Evolutionary conservation across 2,888 invertebrate genomes (phyloP), one percentile per base, ranked within the genome.

Genomic region (Julus scanicus): DNA sequence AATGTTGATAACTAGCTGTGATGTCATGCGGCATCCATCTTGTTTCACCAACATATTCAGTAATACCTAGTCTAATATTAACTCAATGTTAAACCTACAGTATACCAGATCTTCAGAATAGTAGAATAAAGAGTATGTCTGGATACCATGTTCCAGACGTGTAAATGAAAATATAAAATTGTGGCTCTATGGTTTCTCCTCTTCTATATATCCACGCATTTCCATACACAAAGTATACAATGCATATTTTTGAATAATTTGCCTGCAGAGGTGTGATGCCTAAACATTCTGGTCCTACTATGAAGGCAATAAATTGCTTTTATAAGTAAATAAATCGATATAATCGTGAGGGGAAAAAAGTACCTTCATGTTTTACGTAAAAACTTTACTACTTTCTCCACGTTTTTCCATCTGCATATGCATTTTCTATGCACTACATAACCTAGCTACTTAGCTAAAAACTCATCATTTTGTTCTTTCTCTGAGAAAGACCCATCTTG

Each of bases 301-400:
- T 37, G 80, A 11, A 37, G 80, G 8, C 2, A 20, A 80, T 37
- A 80, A 80, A 80, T 80, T 80, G 29, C 80, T 11, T 80, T 37
- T 80, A 80, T 29, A 80, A 80, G 80, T 13, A 20, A 20, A 37
- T 80, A 80, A 80, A 80, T 80, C 80, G 80, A 80, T 80, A 29
- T 80, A 80, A 80, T 37, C 80, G 3, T 13, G 29, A 29, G n/a
- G n/a, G 9, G 11, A 20, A 37, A 80, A 37, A 11, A 80, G 63
- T 63, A 20, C 20, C 80, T 9, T 0, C 20, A 80, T 80, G 13
- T 80, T 80, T 80, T 37, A 37, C 80, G 6, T 80, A 37, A 20
- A 37, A 80, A 80, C 20, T n/a, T n/a, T 11, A 3, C 29, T 11
- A 2, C 8, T 80, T 11, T 11, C 20, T 20, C 80, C 13, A 0